phyloP scores from a whole-genome alignment of 2,888 invertebrate species.

The Lobophora halterata region DNA sequence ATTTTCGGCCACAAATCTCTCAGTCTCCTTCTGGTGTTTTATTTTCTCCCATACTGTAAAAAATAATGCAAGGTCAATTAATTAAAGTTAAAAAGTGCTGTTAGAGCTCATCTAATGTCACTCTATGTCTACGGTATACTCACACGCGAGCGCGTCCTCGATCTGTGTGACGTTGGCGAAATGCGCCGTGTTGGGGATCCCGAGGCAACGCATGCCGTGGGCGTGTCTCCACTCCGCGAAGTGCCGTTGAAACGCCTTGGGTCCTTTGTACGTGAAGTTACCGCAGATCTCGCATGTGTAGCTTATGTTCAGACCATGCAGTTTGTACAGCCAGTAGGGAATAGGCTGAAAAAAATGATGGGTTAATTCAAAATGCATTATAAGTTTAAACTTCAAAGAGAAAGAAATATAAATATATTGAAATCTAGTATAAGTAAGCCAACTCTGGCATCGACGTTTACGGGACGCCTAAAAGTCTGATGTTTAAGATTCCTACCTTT shows the following conservation, averaged over 20 bases:
- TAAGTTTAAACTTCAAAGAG: no score
- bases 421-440: no score
- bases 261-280: constrained; percentile 98
- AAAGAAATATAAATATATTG: no score
- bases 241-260: constrained; percentile 99
- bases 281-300: constrained; percentile 99
- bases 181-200: constrained; percentile 99
- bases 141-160: constrained; percentile 96
- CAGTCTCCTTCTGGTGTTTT: constrained; percentile 96
- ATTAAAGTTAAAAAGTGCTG: background rate
- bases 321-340: constrained; percentile 99
- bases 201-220: constrained; percentile 98
- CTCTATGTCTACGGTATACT: no score
- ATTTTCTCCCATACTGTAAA: constrained; percentile 97
- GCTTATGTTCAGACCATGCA: constrained; percentile 98
- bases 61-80: constrained; percentile 24
- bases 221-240: constrained; percentile 96
- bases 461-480: no score
- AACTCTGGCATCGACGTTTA: no score
- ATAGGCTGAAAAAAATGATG: constrained; percentile 57
- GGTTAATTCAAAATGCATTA: background rate
- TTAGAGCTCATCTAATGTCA: background rate
- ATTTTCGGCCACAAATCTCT: constrained; percentile 97
- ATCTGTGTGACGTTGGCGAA: constrained; percentile 99
- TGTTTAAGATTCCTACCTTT: constrained; percentile 79